Evolutionary conservation across 2,888 invertebrate species (phyloP).

Genomic region (Acronicta alni): DNA sequence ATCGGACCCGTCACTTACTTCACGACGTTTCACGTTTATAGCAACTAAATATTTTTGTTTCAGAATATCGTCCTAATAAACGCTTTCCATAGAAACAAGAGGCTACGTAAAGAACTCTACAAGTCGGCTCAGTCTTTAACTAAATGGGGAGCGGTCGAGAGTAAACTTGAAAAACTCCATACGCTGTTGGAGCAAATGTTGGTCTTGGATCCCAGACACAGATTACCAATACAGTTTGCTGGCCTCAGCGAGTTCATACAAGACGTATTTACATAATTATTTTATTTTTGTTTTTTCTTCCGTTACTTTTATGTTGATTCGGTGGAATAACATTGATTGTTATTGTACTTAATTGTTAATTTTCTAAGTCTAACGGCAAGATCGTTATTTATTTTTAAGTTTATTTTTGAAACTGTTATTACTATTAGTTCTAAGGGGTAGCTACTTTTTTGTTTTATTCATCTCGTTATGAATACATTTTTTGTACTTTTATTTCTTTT

Average conservation of each 20-base stretch:
- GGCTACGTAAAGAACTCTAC: conserved; percentile 43
- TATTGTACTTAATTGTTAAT: conserved; percentile 10
- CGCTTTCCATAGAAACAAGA: conserved; percentile 43
- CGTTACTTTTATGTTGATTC: background rate
- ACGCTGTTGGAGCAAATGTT: conserved; percentile 70
- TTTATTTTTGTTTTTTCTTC: background rate
- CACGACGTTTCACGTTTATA: too few relatives aligned
- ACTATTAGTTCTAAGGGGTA: background rate
- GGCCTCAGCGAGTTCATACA: conserved; percentile 66
- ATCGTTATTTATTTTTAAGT: conserved; percentile 7
- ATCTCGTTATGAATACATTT: conserved; percentile 19
- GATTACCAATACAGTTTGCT: conserved; percentile 69
- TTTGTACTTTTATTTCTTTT: conserved; percentile 5
- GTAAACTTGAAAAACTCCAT: conserved; percentile 55
- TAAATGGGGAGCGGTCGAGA: conserved; percentile 28
- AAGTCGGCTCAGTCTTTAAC: conserved; percentile 3
- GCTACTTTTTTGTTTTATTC: background rate
- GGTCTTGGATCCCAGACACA: conserved; percentile 61
- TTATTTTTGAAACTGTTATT: background rate
- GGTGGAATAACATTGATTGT: conserved; percentile 7
- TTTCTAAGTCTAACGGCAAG: conserved; percentile 4
- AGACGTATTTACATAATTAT: conserved; percentile 15
- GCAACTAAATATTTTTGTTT: conserved; percentile 36
- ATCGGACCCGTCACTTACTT: too few relatives aligned
- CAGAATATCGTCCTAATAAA: conserved; percentile 48